Conservation (phyloP, 2,113 vertebrate genomes). For the Xiphophorus couchianus region DNA sequence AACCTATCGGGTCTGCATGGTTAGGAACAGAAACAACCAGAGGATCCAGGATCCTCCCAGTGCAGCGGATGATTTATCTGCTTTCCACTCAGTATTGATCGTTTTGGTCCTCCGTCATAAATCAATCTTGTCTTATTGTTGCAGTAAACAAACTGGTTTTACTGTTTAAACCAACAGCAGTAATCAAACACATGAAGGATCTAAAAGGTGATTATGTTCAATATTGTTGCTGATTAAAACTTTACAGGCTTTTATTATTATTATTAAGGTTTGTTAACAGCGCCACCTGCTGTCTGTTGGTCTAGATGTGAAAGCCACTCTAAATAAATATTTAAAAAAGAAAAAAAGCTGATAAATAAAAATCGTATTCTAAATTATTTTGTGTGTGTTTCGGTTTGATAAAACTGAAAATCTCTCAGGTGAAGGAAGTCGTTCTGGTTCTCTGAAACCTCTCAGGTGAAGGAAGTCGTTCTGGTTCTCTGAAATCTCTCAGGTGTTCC, state of each 20-base stretch:
- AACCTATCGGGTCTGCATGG: neutral
- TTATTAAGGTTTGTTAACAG: neutral
- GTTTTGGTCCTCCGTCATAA: neutral
- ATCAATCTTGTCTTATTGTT: slow-evolving; percentile 7
- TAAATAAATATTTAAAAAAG: neutral
- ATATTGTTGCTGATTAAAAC: neutral
- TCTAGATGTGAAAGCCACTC: neutral
- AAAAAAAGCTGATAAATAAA: neutral
- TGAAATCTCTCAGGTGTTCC: neutral
- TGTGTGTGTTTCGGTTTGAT: too few species aligned
- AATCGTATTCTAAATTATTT: too few species aligned
- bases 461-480: neutral
- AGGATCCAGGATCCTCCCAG: neutral
- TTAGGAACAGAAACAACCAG: neutral
- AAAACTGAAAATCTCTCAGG: too few species aligned
- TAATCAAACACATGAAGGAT: neutral
- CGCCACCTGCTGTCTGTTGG: neutral
- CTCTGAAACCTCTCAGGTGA: too few species aligned
- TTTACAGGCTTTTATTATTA: neutral
- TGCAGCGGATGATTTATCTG: slow-evolving; percentile 10
- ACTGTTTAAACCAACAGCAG: slow-evolving; percentile 1
- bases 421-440: neutral
- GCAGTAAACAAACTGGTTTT: slow-evolving; percentile 11
- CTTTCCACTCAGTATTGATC: slow-evolving; percentile 33
- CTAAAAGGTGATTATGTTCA: neutral